Percentiles rank a stretch among this genome's conserved stretches.
Conservation (phyloP, 2,797 vertebrate genomes). For the Aeoliscus strigatus region DNA sequence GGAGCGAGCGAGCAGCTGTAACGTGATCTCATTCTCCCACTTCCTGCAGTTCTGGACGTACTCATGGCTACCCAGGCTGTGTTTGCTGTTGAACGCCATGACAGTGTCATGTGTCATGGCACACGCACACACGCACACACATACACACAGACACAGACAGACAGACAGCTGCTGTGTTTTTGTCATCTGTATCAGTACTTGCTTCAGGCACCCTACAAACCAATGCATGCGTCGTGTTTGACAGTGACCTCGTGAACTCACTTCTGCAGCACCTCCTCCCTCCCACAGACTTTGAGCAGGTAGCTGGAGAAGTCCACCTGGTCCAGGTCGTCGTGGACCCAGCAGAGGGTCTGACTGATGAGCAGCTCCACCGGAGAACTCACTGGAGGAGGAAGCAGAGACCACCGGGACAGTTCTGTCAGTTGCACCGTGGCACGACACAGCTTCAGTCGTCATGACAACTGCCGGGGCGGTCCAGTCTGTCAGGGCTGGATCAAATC, state of each 20-base stretch:
- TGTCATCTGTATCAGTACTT: too few relatives aligned
- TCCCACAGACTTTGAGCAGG: slow-evolving; percentile 94
- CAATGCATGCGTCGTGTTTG: too few relatives aligned
- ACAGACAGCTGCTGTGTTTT: too few relatives aligned
- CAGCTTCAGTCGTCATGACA: too few relatives aligned
- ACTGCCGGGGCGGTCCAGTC: too few relatives aligned
- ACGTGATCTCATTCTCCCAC: slow-evolving; percentile 93
- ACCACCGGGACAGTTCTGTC: too few relatives aligned
- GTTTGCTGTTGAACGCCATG: slow-evolving; percentile 75
- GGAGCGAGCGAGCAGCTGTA: slow-evolving; percentile 84
- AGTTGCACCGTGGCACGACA: too few relatives aligned
- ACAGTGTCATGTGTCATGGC: too few relatives aligned
- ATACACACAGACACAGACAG: too few relatives aligned
- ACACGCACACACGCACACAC: too few relatives aligned
- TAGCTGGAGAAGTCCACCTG: slow-evolving; percentile 92
- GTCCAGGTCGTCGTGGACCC: slow-evolving; percentile 96
- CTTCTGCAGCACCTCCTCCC: slow-evolving; percentile 95
- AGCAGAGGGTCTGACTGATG: slow-evolving; percentile 97
- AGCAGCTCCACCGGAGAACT: slow-evolving; percentile 94
- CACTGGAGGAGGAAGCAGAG: slow-evolving; percentile 78
- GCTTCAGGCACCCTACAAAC: too few relatives aligned
- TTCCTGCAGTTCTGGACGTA: slow-evolving; percentile 96
- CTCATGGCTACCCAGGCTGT: slow-evolving; percentile 94
- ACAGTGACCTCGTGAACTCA: slow-evolving; percentile 66
- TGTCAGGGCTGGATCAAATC: too few relatives aligned